phyloP scores from a whole-genome alignment of 2,888 invertebrate genomes.

The Dioctria linearis region DNA sequence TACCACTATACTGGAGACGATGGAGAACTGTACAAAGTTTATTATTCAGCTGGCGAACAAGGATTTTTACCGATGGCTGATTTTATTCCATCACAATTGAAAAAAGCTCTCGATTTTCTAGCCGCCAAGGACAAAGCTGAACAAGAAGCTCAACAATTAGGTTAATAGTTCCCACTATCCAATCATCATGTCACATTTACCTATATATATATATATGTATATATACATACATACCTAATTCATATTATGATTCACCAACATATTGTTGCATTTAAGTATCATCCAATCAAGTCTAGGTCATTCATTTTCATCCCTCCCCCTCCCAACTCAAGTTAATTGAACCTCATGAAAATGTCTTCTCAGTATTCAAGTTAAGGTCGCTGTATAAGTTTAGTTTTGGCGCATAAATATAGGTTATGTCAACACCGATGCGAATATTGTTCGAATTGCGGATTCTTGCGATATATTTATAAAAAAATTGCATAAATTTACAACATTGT shows the following conservation, averaged over 20 bases:
- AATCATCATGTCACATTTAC: not conserved
- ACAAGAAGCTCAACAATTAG: slow-evolving; percentile 32
- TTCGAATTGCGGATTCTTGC: slow-evolving; percentile 34
- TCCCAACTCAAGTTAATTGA: not conserved
- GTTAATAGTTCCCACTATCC: not conserved
- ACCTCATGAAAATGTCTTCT: slow-evolving; percentile 67
- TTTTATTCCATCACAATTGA: slow-evolving; percentile 74
- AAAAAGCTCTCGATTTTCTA: slow-evolving; percentile 79
- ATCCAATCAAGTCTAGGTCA: not conserved
- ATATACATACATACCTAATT: too few species aligned
- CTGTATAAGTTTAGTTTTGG: slow-evolving; percentile 38
- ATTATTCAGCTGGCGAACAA: slow-evolving; percentile 74
- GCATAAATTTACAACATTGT: slow-evolving; percentile 40
- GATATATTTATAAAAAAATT: slow-evolving; percentile 47
- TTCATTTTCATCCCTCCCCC: not conserved
- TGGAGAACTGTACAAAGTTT: slow-evolving; percentile 73
- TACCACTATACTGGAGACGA: slow-evolving; percentile 80
- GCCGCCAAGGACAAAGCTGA: slow-evolving; percentile 66
- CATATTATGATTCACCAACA: not conserved
- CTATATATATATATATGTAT: too few species aligned
- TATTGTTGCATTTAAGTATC: slow-evolving; percentile 37
- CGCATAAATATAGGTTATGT: slow-evolving; percentile 22
- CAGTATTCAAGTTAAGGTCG: slow-evolving; percentile 51
- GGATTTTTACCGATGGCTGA: slow-evolving; percentile 74
- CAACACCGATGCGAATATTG: not conserved